Conservation (phyloP, 2,797 vertebrate genomes). For the Tamandua tetradactyla region DNA sequence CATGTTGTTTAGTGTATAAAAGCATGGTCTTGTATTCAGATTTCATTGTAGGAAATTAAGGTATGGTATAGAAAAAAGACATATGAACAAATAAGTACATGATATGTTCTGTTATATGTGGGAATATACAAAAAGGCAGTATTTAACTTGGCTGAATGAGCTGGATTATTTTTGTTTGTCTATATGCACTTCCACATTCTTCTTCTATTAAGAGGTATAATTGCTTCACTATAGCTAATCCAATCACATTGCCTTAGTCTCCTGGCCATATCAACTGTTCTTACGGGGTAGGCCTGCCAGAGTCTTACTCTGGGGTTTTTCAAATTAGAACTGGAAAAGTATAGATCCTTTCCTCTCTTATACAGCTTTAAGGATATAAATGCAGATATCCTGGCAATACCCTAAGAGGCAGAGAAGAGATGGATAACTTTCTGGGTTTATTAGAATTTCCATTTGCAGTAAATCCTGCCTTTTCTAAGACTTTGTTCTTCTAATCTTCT, state of each 20-base stretch:
- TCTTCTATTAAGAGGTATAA: background rate
- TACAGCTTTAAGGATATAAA: background rate
- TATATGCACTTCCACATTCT: background rate
- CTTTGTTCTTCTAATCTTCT: background rate
- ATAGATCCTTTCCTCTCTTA: background rate
- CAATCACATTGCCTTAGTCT: background rate
- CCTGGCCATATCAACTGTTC: background rate
- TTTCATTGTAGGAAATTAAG: background rate
- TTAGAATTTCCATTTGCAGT: background rate
- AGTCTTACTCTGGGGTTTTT: background rate
- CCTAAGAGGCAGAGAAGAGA: background rate
- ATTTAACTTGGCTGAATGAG: background rate
- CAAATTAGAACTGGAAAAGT: background rate
- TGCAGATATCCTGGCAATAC: background rate
- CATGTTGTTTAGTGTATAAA: background rate
- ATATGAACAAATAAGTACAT: background rate
- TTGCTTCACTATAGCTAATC: background rate
- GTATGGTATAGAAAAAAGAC: constrained; percentile 6
- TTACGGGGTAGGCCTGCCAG: background rate
- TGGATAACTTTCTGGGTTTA: background rate
- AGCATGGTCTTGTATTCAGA: background rate
- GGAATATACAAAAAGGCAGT: background rate
- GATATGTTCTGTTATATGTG: background rate
- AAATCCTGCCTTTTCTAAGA: background rate
- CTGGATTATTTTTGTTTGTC: background rate